phyloP scores from a whole-genome alignment of 2,797 vertebrate genomes.

The Sebastes hubbsi region DNA sequence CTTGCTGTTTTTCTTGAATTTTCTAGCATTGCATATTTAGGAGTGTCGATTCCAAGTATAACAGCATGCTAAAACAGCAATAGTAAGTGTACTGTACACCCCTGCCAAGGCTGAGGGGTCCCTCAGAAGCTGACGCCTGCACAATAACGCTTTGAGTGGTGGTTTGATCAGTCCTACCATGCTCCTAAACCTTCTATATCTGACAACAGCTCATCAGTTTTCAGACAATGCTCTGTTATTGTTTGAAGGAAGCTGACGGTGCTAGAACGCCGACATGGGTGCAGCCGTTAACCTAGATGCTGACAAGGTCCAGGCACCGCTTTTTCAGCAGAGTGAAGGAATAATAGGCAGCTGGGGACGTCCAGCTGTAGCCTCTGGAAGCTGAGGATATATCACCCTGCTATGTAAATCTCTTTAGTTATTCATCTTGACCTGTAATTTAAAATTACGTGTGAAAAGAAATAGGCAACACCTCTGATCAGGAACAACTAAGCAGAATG shows the following conservation, averaged over 20 bases:
- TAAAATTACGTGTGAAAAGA: not conserved
- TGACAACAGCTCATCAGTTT: not conserved
- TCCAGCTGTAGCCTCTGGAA: not conserved
- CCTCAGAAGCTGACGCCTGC: not conserved
- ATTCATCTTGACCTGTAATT: not conserved
- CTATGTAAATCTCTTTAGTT: not conserved
- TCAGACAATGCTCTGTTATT: not conserved
- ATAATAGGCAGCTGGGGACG: not conserved
- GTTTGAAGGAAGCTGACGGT: slow-evolving; percentile 11
- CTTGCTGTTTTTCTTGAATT: not conserved
- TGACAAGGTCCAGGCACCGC: slow-evolving; percentile 20
- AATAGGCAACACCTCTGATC: not conserved
- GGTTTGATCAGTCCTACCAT: not conserved
- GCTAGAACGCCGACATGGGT: not conserved
- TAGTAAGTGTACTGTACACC: not conserved
- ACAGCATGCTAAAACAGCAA: not conserved
- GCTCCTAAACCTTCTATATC: not conserved
- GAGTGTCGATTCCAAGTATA: not conserved
- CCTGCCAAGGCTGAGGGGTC: not conserved
- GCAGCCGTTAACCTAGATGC: slow-evolving; percentile 31
- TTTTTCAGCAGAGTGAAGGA: slow-evolving; percentile 13
- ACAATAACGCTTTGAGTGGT: not conserved
- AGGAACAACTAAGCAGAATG: not conserved
- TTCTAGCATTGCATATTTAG: not conserved
- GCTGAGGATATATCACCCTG: not conserved